Conservation (phyloP, 2,113 vertebrate genomes). For the Prionailurus viverrinus region DNA sequence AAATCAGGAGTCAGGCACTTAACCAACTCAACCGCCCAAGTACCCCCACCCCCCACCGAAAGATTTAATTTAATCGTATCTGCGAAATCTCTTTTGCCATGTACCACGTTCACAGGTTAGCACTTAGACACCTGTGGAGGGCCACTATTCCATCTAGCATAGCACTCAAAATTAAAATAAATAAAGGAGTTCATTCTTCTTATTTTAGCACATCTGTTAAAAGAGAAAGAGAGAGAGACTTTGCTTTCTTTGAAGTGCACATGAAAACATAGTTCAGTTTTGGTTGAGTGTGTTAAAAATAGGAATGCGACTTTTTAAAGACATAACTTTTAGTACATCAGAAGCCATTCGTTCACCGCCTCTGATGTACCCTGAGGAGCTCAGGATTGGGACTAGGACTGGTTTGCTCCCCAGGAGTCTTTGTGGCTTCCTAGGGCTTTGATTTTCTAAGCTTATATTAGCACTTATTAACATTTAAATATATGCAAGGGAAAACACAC, state of each 20-base stretch:
- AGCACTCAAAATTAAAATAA: background rate
- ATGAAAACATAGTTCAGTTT: background rate
- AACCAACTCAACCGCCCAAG: too few relatives aligned
- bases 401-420: background rate
- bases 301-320: background rate
- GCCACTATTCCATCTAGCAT: fast-evolving
- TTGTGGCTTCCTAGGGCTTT: background rate
- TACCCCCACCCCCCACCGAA: too few relatives aligned
- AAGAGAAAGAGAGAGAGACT: background rate
- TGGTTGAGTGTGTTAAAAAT: background rate
- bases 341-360: fast-evolving
- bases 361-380: background rate
- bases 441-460: background rate
- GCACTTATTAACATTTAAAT: background rate
- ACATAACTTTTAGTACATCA: background rate
- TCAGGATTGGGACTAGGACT: too few relatives aligned
- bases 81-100: background rate
- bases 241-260: background rate
- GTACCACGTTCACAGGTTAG: background rate
- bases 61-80: background rate
- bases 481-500: background rate
- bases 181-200: background rate
- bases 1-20: too few relatives aligned
- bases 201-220: background rate
- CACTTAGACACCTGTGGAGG: fast-evolving